Percentiles rank a stretch among this genome's conserved stretches.
phyloP scores from a whole-genome alignment of 2,797 vertebrate genomes.

The Enteromius anoplus region DNA sequence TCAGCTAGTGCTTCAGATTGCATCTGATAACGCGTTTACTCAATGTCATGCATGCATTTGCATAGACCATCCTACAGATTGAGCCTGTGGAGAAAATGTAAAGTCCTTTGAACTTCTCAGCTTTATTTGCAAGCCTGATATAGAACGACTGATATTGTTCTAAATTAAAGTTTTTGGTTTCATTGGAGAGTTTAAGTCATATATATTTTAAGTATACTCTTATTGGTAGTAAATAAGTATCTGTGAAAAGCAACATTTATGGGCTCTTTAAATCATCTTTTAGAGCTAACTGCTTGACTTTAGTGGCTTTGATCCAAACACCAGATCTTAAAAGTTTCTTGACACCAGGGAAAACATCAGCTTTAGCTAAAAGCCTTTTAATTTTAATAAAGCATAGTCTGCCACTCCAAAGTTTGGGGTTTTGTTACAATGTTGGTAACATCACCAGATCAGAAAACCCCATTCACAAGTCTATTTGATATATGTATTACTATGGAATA shows the following conservation, averaged over 20 bases:
- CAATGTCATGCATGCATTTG: neutral
- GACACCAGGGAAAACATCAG: neutral
- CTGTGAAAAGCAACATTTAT: neutral
- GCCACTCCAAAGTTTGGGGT: neutral
- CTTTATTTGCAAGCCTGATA: neutral
- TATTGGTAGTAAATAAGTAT: neutral
- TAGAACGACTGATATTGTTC: neutral
- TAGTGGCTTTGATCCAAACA: slow-evolving; percentile 19
- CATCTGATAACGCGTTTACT: neutral
- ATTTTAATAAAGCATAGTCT: neutral
- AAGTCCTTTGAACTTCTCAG: neutral
- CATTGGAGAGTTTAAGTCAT: neutral
- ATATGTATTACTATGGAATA: slow-evolving; percentile 5
- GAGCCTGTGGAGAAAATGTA: neutral
- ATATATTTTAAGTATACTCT: neutral
- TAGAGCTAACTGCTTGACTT: neutral
- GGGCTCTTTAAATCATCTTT: slow-evolving; percentile 1
- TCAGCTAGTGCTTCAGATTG: neutral
- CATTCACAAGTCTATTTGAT: neutral
- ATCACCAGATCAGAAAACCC: neutral
- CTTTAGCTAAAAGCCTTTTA: neutral
- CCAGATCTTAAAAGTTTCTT: neutral
- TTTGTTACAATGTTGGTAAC: neutral
- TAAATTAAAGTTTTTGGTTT: neutral
- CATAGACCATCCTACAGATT: neutral